Conservation (phyloP, 37 sponge, comb jelly and placozoan genomes). For the Haliclona indistincta region DNA sequence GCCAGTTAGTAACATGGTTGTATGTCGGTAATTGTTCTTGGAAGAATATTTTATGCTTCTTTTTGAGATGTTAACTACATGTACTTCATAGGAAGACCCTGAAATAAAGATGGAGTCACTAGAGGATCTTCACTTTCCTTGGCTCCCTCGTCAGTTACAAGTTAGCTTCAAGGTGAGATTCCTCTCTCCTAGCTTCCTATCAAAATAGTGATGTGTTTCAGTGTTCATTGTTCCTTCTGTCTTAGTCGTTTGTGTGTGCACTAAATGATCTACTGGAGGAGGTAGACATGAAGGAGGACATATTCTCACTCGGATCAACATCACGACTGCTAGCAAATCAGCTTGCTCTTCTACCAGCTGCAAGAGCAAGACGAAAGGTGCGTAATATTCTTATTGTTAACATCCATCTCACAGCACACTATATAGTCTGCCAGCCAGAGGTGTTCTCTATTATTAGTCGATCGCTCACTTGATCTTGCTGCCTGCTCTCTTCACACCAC, state of each 20-base stretch:
- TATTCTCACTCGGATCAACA: slow-evolving; percentile 72
- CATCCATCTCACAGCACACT: background rate
- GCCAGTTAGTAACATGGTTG: no score
- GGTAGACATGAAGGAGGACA: slow-evolving; percentile 48
- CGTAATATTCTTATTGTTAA: background rate
- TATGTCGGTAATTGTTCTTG: no score
- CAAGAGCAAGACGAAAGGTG: slow-evolving; percentile 57
- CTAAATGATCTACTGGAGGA: slow-evolving; percentile 30
- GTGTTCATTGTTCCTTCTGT: slow-evolving; percentile 3
- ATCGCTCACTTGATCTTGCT: slow-evolving; percentile 69
- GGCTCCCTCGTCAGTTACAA: slow-evolving; percentile 42
- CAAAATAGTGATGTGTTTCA: slow-evolving; percentile 1
- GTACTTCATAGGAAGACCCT: slow-evolving; percentile 14
- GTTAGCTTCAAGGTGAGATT: slow-evolving; percentile 23
- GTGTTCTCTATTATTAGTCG: slow-evolving; percentile 63
- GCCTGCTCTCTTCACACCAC: slow-evolving; percentile 26
- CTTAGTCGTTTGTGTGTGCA: slow-evolving; percentile 36
- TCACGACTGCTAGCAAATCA: slow-evolving; percentile 56
- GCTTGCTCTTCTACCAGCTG: slow-evolving; percentile 24
- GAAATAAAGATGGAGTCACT: slow-evolving; percentile 26
- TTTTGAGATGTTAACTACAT: no score
- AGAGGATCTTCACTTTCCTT: slow-evolving; percentile 25
- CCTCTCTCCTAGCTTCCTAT: background rate
- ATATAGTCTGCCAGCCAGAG: slow-evolving; percentile 36
- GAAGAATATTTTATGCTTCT: no score